phyloP scores from a whole-genome alignment of 2,888 invertebrate genomes.

The Salpingus planirostris region DNA sequence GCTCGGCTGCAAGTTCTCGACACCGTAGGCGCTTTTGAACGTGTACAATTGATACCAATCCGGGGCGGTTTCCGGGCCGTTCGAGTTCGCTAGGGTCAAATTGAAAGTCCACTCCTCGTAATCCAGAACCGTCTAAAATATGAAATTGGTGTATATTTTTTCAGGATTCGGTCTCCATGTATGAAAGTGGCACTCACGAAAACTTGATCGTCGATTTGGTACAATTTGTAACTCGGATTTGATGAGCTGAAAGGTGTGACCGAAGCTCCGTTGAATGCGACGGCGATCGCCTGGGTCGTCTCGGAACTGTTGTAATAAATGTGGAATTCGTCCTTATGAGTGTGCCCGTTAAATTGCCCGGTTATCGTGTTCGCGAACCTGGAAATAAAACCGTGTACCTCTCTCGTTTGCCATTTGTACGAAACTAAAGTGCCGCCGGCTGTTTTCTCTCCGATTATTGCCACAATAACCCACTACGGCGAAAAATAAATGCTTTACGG shows the following conservation, averaged over 20 bases:
- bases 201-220: slow-evolving; percentile 22
- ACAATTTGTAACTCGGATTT: slow-evolving; percentile 46
- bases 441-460: too few species aligned
- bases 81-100: slow-evolving; percentile 64
- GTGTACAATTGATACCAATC: slow-evolving; percentile 8
- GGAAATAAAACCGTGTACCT: neutral
- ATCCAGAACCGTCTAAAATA: slow-evolving; percentile 56
- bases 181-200: slow-evolving; percentile 25
- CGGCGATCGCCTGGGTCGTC: slow-evolving; percentile 49
- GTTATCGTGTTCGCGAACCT: slow-evolving; percentile 73
- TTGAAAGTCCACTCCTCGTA: slow-evolving; percentile 68
- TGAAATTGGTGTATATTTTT: slow-evolving; percentile 21
- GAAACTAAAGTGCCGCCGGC: too few species aligned
- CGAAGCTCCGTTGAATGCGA: slow-evolving; percentile 77
- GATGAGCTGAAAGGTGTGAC: slow-evolving; percentile 63
- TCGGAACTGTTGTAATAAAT: slow-evolving; percentile 54
- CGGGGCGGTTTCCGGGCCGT: too few species aligned
- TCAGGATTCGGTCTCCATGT: too few species aligned
- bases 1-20: slow-evolving; percentile 51
- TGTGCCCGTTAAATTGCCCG: slow-evolving; percentile 78
- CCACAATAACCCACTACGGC: too few species aligned
- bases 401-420: too few species aligned
- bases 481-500: slow-evolving; percentile 76
- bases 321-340: slow-evolving; percentile 66
- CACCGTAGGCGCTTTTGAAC: slow-evolving; percentile 51